Percentiles rank a stretch among this genome's conserved stretches.
Evolutionary conservation across 2,888 invertebrate genomes (phyloP).

Genomic region (Fissipunctia ypsillon): DNA sequence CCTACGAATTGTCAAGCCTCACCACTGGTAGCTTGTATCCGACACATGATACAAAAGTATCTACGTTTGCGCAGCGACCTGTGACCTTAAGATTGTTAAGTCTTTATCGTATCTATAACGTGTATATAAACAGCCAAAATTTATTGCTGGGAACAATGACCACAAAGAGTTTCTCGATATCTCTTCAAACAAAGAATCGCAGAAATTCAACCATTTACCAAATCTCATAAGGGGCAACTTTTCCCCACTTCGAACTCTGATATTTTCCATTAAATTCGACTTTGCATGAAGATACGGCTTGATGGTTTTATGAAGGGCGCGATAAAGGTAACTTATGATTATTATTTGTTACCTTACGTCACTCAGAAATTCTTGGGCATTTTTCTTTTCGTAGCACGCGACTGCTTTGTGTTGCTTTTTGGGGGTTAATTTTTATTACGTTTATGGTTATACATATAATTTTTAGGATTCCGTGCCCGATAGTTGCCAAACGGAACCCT

Average conservation of each 20-base stretch:
- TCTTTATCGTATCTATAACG: not conserved
- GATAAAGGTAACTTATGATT: constrained; percentile 66
- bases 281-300: constrained; percentile 64
- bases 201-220: constrained; percentile 25
- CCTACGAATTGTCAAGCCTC: too few relatives aligned
- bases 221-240: constrained; percentile 47
- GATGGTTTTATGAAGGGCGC: constrained; percentile 65
- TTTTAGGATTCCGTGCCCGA: too few relatives aligned
- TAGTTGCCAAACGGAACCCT: too few relatives aligned
- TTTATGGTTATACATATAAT: constrained; percentile 10
- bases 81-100: not conserved
- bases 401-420: constrained; percentile 37
- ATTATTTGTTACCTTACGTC: constrained; percentile 66
- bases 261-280: constrained; percentile 67
- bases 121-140: not conserved
- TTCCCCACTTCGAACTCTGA: constrained; percentile 36
- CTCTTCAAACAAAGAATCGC: constrained; percentile 22
- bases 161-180: not conserved
- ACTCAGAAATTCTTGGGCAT: constrained; percentile 54
- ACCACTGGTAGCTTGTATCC: too few relatives aligned
- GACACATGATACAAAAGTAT: too few relatives aligned
- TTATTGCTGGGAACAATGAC: not conserved
- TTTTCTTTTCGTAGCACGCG: constrained; percentile 61
- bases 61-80: too few relatives aligned
- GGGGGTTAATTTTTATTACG: constrained; percentile 29